A percentile compares a stretch with the other conserved stretches of the same genome.
These are phyloP conservation scores for Noctua janthina DNA, from an alignment of 2,888 invertebrate species.

Conservation along the genomic window DNA sequence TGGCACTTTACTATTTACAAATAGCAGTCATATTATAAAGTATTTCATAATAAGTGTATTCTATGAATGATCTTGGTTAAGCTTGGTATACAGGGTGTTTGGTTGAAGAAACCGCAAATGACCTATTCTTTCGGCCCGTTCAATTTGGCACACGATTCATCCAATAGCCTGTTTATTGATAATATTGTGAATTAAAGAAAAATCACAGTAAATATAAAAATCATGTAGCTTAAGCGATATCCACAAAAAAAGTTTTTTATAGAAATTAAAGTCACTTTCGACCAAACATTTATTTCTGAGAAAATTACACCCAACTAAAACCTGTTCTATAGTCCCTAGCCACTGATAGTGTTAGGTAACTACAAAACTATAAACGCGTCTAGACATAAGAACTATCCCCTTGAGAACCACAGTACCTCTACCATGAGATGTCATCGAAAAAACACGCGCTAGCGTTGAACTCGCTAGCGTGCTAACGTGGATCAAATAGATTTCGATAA, in stretches of 20 bases:
- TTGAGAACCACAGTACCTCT: constrained; percentile 63
- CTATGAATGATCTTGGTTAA: neutral
- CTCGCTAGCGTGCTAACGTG: too few relatives aligned
- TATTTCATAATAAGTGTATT: neutral
- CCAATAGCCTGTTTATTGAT: too few relatives aligned
- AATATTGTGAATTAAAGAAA: neutral
- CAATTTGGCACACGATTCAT: too few relatives aligned
- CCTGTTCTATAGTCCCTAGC: neutral
- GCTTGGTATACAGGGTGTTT: neutral
- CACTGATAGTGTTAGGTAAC: neutral
- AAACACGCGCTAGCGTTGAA: too few relatives aligned
- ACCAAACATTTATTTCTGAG: neutral
- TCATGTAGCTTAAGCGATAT: neutral
- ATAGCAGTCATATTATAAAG: neutral
- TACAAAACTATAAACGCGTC: constrained; percentile 23
- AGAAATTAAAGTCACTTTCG: neutral
- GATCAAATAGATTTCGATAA: too few relatives aligned
- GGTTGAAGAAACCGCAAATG: too few relatives aligned
- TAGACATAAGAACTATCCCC: constrained; percentile 27
- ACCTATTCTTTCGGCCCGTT: too few relatives aligned
- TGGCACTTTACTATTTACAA: neutral
- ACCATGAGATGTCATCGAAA: too few relatives aligned
- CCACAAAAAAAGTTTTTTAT: neutral
- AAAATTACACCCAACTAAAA: neutral
- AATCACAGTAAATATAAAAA: neutral